Evolutionary conservation across 2,797 vertebrate species (phyloP).

Genomic region (Sebastes reedi): DNA sequence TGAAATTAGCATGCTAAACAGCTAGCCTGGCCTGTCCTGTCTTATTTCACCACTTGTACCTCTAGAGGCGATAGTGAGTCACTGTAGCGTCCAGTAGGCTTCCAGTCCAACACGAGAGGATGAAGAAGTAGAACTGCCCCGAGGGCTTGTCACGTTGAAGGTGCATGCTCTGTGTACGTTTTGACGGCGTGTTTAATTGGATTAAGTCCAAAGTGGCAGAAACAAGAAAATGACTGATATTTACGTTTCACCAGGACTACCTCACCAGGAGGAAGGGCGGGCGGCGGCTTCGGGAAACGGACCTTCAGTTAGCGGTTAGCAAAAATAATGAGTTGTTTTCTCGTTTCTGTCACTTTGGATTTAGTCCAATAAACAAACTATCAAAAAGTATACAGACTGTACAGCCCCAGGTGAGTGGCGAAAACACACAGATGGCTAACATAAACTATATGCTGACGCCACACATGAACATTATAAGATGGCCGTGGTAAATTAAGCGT

Average conservation of each 20-base stretch:
- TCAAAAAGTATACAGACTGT: background rate
- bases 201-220: background rate
- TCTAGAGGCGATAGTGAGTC: background rate
- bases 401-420: background rate
- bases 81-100: background rate
- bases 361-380: too few species aligned
- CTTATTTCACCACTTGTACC: background rate
- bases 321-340: too few species aligned
- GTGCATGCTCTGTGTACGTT: background rate
- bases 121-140: background rate
- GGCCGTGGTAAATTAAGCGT: too few species aligned
- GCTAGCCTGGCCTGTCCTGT: background rate
- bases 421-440: background rate
- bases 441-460: too few species aligned
- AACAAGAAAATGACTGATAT: background rate
- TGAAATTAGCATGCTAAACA: background rate
- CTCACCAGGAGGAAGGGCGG: fast-evolving
- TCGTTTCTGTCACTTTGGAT: too few species aligned
- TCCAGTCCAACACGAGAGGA: background rate
- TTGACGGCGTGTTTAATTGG: background rate
- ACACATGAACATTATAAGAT: fast-evolving
- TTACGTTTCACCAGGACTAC: too few species aligned
- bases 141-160: background rate
- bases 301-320: too few species aligned
- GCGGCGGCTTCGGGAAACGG: too few species aligned